Evolutionary conservation across 2,797 vertebrate species (phyloP), one percentile per base, ranked within the genome.

Genomic region (Rhinogobio ventralis): DNA sequence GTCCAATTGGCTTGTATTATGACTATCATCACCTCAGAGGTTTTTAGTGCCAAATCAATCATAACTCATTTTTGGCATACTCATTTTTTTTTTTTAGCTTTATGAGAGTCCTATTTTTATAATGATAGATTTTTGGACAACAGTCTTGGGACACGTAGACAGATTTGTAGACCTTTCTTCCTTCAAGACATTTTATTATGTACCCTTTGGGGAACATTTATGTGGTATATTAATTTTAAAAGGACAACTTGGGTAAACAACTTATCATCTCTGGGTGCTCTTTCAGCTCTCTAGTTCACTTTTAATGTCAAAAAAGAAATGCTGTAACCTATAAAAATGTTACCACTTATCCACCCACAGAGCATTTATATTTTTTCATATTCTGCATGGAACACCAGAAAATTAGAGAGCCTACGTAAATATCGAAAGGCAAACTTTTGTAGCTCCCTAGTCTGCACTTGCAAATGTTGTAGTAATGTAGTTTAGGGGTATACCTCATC

Each of bases 401-500:
- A 78, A 83, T 82, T 36, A 39, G 4, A 84, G 67, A 85, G 68
- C 73, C 33, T 79, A 23, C 9, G 36, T 79, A 66, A 84, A 51
- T 30, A 53, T 28, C 20, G 11, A 42, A 75, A 83, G 53, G 9
- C 57, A 60, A 57, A 72, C 51, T 45, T 75, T 45, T n/a, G 33
- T 49, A 7, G 19, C 74, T 51, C 75, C 7, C 15, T 79, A 23
- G 75, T 73, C 53, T 62, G 69, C 81, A 53, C 9, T 79, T 30
- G 33, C 30, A 33, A 73, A 68, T 57, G 49, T 74, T 86, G 39
- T 79, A 79, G 69, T 84, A 28, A 46, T 46, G 55, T 15, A 60
- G 42, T 82, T 84, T 64, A 46, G 49, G 68, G 15, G 66, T 53
- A 20, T 57, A 79, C 74, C 46, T 87, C 84, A 72, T 79, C 20